These are phyloP conservation scores for Morelia viridis DNA, from an alignment of 2,797 vertebrate species.

Conservation along the genomic window DNA sequence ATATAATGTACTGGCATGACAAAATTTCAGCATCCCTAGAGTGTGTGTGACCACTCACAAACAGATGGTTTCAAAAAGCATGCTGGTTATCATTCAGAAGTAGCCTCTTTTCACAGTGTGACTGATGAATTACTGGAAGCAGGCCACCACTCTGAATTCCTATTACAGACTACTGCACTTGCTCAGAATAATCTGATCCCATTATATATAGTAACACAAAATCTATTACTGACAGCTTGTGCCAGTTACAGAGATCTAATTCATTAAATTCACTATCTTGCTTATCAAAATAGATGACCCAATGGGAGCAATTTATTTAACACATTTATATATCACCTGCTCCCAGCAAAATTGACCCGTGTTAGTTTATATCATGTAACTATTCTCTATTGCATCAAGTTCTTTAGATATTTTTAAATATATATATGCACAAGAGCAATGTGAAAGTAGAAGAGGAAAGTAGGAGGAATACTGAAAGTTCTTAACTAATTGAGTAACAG, in stretches of 20 bases:
- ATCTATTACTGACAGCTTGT: neutral
- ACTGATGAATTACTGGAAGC: constrained; percentile 15
- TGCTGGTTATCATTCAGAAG: neutral
- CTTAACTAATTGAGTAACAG: neutral
- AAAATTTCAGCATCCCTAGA: neutral
- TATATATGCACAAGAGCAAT: neutral
- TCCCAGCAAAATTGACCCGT: neutral
- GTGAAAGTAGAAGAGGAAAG: neutral
- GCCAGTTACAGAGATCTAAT: neutral
- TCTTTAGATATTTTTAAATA: neutral
- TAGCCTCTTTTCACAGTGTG: constrained; percentile 24
- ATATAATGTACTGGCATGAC: constrained; percentile 1
- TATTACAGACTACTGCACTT: neutral
- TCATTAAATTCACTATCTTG: neutral
- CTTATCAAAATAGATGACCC: neutral
- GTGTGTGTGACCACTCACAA: accelerated
- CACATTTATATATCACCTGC: neutral
- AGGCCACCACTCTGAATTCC: neutral
- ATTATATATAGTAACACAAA: neutral
- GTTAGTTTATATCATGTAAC: neutral
- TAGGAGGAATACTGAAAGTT: neutral
- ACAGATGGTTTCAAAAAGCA: neutral
- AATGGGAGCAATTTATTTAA: neutral
- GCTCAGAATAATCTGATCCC: constrained; percentile 1
- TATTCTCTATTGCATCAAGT: neutral